Conservation (phyloP, 2,797 vertebrate species). For the Scomberomorus guttatus region DNA sequence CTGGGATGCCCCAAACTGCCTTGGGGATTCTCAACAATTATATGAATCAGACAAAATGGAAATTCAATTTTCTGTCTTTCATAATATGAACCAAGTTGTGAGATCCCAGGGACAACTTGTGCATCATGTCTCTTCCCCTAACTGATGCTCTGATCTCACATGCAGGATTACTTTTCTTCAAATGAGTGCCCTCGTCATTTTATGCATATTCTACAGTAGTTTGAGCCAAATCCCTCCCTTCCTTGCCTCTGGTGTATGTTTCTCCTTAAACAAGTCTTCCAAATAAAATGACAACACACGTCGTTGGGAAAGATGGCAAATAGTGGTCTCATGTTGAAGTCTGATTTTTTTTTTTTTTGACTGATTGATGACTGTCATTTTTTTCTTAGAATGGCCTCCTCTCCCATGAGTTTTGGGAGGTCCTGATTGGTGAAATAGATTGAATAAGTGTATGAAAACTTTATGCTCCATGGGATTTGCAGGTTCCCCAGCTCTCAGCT, state of each 20-base stretch:
- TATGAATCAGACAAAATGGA: slow-evolving; percentile 54
- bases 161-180: slow-evolving; percentile 60
- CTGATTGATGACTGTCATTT: too few species aligned
- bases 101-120: slow-evolving; percentile 30
- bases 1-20: slow-evolving; percentile 37
- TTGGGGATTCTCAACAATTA: slow-evolving; percentile 46
- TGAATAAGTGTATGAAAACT: slow-evolving; percentile 37
- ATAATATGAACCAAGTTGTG: slow-evolving; percentile 41
- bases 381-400: too few species aligned
- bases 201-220: slow-evolving; percentile 51
- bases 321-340: too few species aligned
- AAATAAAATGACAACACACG: too few species aligned
- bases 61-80: slow-evolving; percentile 50
- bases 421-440: slow-evolving; percentile 32
- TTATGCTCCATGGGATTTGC: slow-evolving; percentile 23
- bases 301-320: too few species aligned
- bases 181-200: slow-evolving; percentile 59
- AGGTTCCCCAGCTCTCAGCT: slow-evolving; percentile 19
- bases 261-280: not conserved
- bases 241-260: slow-evolving; percentile 23
- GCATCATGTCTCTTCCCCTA: slow-evolving; percentile 30
- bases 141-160: slow-evolving; percentile 46
- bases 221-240: slow-evolving; percentile 49
- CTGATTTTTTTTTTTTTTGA: too few species aligned
- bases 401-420: slow-evolving; percentile 38